Conservation (phyloP, 2,113 vertebrate genomes). For the Danio rerio region GRCz12tu NC_133192.1:9349501-9350000, state of each 20-base stretch:
- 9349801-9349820: constrained; percentile 61
- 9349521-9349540: constrained; percentile 85
- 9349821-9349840: constrained; percentile 60
- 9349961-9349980: constrained; percentile 70
- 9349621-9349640: constrained; percentile 69
- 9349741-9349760: constrained; percentile 55
- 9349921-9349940: constrained; percentile 60
- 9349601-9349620: constrained; percentile 76
- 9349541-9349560: constrained; percentile 85
- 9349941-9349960: constrained; percentile 59
- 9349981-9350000: constrained; percentile 57
- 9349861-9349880: constrained; percentile 60
- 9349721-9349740: constrained; percentile 62
- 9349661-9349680: constrained; percentile 67
- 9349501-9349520: constrained; percentile 81
- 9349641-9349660: constrained; percentile 66
- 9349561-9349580: constrained; percentile 82
- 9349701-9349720: constrained; percentile 56
- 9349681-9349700: constrained; percentile 66
- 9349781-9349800: constrained; percentile 57
- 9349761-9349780: constrained; percentile 57
- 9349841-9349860: constrained; percentile 45
- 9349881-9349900: constrained; percentile 66
- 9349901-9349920: constrained; percentile 69
- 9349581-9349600: constrained; percentile 79